Conservation (phyloP, 2,797 vertebrate species). For the Micropoecilia bifurca region DNA sequence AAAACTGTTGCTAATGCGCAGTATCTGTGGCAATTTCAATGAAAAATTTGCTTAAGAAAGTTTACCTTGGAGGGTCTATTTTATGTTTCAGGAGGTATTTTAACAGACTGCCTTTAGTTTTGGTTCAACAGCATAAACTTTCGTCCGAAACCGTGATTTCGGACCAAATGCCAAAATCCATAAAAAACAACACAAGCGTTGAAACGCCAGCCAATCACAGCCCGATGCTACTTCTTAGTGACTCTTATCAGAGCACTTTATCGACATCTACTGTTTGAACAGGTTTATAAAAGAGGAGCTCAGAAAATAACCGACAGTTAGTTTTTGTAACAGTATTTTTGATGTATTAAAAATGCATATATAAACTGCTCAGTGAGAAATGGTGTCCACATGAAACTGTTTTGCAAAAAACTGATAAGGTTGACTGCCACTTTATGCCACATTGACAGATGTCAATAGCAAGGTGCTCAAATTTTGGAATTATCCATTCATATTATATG, state of each 20-base stretch:
- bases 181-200: neutral
- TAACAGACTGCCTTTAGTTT: rapidly evolving
- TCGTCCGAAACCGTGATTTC: neutral
- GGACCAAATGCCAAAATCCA: neutral
- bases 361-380: no score
- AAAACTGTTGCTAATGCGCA: neutral
- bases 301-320: neutral
- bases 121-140: rapidly evolving
- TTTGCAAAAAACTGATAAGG: no score
- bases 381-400: no score
- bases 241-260: neutral
- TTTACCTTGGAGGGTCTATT: neutral
- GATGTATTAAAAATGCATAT: neutral
- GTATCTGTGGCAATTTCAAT: neutral
- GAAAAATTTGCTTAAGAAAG: neutral
- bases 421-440: no score
- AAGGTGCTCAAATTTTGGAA: no score
- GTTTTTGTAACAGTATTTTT: neutral
- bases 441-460: no score
- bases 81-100: neutral
- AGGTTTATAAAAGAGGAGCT: neutral
- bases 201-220: slow-evolving; percentile 46
- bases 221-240: slow-evolving; percentile 22
- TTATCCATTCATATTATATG: no score
- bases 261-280: slow-evolving; percentile 15